Evolutionary conservation across 2,113 vertebrate genomes (phyloP), one percentile per base, ranked within the genome.

Genomic region (Ramphastos sulfuratus): DNA sequence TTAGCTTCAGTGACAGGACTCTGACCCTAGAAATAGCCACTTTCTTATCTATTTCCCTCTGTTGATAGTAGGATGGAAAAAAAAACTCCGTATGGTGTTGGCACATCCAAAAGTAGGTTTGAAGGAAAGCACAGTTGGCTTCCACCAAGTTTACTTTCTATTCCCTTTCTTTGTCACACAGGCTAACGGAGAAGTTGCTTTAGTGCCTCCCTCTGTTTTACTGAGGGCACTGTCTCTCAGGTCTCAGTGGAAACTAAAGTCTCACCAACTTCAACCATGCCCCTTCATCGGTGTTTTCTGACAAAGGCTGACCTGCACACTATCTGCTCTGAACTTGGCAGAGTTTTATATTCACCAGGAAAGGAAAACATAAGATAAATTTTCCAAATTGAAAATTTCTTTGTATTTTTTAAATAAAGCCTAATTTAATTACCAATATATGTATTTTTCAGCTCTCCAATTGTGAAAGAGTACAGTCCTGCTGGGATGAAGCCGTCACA

Each of bases 341-440:
- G 52, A 48, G 50, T 24, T 69, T 69, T 35, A 66, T 2, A 7
- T 19, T 90, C 35, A 37, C 28, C 39, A 63, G 37, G 46, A 87
- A 85, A 81, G 13, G 8, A 55, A 69, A 85, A 19, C 59, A 63
- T 52, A 52, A 81, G 56, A 76, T 0, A 54, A 39, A 82, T 69
- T 56, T 65, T 50, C n/a, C n/a, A 5, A 12, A 90, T 64, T 75
- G 82, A 85, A 83, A 89, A 71, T n/a, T 44, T 75, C 77, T 72
- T 46, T 86, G 2, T 94, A 85, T 82, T 74, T 74, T 83, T 82
- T 86, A 93, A 94, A 92, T 83, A 44, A 87, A 81, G 27, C 50
- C 85, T 76, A 70, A 48, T 48, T 48, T 69, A 23, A 69, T 48
- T 33, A 33, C 42, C 44, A 48, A 27, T 33, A 50, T 25, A 56